Conservation (phyloP, 2,888 invertebrate genomes). For the Pandemis cinnamomeana region DNA sequence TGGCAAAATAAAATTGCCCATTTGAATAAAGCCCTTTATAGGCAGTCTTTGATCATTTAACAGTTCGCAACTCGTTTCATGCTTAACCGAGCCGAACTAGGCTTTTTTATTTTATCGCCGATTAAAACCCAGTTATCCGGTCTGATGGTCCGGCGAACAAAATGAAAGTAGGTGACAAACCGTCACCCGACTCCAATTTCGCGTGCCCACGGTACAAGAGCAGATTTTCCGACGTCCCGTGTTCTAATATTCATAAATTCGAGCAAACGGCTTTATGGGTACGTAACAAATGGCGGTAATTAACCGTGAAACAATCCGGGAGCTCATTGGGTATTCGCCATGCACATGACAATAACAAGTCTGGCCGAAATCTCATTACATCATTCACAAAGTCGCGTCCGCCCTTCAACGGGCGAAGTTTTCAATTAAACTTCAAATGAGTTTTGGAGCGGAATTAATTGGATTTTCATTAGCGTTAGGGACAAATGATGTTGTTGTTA, state of each 20-base stretch:
- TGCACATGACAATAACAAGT: slow-evolving; percentile 80
- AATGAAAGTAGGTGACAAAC: slow-evolving; percentile 56
- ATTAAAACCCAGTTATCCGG: slow-evolving; percentile 67
- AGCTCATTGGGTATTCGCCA: slow-evolving; percentile 74
- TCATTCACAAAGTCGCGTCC: slow-evolving; percentile 71
- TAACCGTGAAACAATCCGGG: slow-evolving; percentile 69
- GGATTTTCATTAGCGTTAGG: slow-evolving; percentile 83
- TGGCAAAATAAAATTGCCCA: slow-evolving; percentile 46
- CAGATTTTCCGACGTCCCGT: slow-evolving; percentile 50
- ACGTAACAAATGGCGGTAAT: slow-evolving; percentile 66
- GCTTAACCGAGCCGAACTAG: slow-evolving; percentile 53
- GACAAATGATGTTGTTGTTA: slow-evolving; percentile 80
- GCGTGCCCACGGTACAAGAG: slow-evolving; percentile 23
- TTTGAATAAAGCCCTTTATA: slow-evolving; percentile 54
- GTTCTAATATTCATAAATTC: slow-evolving; percentile 67
- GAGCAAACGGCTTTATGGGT: slow-evolving; percentile 51
- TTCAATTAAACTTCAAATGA: slow-evolving; percentile 84
- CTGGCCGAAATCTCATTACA: slow-evolving; percentile 78
- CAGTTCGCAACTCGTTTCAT: slow-evolving; percentile 72
- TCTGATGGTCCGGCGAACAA: slow-evolving; percentile 60
- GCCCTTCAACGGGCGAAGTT: slow-evolving; percentile 72
- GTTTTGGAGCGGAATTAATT: slow-evolving; percentile 82
- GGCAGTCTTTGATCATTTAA: slow-evolving; percentile 69
- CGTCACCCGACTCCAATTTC: slow-evolving; percentile 31
- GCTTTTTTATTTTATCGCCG: slow-evolving; percentile 66